These are phyloP conservation scores for Diplodus puntazzo DNA, from an alignment of 2,797 vertebrate genomes.

Conservation along the genomic window DNA sequence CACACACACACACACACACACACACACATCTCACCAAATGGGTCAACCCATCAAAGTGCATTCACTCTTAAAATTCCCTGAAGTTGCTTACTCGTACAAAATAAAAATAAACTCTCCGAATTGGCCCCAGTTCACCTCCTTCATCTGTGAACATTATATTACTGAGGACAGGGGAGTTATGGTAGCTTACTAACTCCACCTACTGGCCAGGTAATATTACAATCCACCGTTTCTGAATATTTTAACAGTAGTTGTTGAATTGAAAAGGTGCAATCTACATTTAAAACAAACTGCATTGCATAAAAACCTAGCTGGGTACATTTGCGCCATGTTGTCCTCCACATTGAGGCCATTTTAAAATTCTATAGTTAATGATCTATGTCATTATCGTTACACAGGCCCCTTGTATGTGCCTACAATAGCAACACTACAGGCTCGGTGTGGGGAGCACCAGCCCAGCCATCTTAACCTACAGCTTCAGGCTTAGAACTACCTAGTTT, in stretches of 20 bases:
- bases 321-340: conserved; percentile 28
- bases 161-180: conserved; percentile 42
- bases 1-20: conserved; percentile 28
- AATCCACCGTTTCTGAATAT: conserved; percentile 20
- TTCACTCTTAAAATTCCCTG: conserved; percentile 81
- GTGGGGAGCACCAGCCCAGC: conserved; percentile 33
- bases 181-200: conserved; percentile 34
- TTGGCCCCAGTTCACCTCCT: conserved; percentile 53
- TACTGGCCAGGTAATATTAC: conserved; percentile 61
- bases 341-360: conserved; percentile 20
- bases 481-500: conserved; percentile 21
- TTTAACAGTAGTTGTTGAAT: conserved; percentile 54
- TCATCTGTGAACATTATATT: conserved; percentile 30
- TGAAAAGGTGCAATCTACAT: conserved; percentile 67
- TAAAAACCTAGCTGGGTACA: conserved; percentile 49
- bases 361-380: conserved; percentile 25
- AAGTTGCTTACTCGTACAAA: conserved; percentile 70
- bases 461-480: conserved; percentile 34
- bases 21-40: conserved; percentile 28
- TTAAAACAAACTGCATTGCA: conserved; percentile 63
- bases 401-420: conserved; percentile 34
- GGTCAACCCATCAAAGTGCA: conserved; percentile 58
- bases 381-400: conserved; percentile 22
- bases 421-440: conserved; percentile 40
- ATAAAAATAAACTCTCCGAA: conserved; percentile 48